phyloP scores from a whole-genome alignment of 1,140 invertebrate species.

The Drosophila orosa region DNA sequence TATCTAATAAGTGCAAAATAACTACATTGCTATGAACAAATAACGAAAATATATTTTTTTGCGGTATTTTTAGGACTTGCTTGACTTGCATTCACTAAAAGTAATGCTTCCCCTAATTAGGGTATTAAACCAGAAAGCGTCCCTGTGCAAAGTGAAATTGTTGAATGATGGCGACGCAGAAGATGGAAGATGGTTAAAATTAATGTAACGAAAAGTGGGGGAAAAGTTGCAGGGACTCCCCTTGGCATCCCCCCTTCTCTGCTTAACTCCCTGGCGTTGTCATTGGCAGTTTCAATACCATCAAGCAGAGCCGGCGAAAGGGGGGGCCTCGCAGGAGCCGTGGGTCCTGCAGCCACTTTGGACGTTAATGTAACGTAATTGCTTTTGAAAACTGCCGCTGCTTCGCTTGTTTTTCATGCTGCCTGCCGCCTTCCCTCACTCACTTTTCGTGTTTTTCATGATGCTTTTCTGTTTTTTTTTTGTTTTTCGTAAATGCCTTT shows the following conservation, averaged over 20 bases:
- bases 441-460: conserved; percentile 11
- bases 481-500: conserved; percentile 46
- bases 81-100: background rate
- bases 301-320: background rate
- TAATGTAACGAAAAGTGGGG: conserved; percentile 59
- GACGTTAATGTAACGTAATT: conserved; percentile 77
- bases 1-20: background rate
- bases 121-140: conserved; percentile 7
- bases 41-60: too few species aligned
- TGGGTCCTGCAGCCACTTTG: conserved; percentile 57
- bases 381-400: conserved; percentile 69
- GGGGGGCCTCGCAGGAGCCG: background rate
- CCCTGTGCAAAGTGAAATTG: conserved; percentile 34
- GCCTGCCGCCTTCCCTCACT: conserved; percentile 36
- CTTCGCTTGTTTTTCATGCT: conserved; percentile 38
- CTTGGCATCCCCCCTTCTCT: too few species aligned
- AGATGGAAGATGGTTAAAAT: conserved; percentile 41
- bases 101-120: background rate
- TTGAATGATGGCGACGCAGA: conserved; percentile 57
- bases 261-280: conserved; percentile 26
- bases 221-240: conserved; percentile 50
- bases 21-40: background rate
- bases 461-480: conserved; percentile 4
- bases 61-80: background rate
- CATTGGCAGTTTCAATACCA: conserved; percentile 62